A percentile compares a stretch with the other conserved stretches of the same genome.
These are phyloP conservation scores for Dryas iulia DNA, from an alignment of 1,140 invertebrate genomes.

Conservation along the genomic window DNA sequence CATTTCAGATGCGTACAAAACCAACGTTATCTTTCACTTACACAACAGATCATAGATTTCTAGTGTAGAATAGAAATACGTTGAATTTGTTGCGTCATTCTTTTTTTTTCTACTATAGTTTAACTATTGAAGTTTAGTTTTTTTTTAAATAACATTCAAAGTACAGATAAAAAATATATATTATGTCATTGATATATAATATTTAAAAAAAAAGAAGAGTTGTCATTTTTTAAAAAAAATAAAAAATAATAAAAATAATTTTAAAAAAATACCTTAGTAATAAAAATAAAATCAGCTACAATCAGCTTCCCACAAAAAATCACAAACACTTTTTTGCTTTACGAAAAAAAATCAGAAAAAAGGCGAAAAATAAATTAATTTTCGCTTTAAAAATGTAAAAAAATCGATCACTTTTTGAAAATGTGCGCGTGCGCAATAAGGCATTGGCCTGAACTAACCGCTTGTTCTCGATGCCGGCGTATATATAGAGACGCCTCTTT, in stretches of 20 bases:
- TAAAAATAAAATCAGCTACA: constrained; percentile 15
- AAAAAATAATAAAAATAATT: constrained; percentile 11
- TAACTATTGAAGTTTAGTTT: neutral
- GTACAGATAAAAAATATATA: neutral
- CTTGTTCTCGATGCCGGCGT: constrained; percentile 22
- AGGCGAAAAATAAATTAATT: constrained; percentile 19
- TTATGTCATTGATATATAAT: neutral
- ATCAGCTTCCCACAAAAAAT: neutral
- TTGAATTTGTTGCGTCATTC: constrained; percentile 8
- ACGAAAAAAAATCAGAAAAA: constrained; percentile 16
- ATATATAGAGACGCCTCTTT: constrained; percentile 33
- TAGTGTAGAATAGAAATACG: constrained; percentile 11
- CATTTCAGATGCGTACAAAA: neutral
- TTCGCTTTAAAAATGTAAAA: constrained; percentile 11
- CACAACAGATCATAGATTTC: neutral
- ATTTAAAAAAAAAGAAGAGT: neutral
- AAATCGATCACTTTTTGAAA: constrained; percentile 33
- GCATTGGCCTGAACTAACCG: constrained; percentile 36
- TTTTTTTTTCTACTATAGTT: neutral
- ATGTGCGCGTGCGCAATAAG: constrained; percentile 30
- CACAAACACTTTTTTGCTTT: constrained; percentile 8
- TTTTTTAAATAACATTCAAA: neutral
- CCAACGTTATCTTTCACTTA: neutral
- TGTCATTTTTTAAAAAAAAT: neutral
- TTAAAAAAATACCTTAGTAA: constrained; percentile 7